Base-by-base conservation (phyloP, 2,888 invertebrate species). In the Aleiodes leptofemur region DNA sequence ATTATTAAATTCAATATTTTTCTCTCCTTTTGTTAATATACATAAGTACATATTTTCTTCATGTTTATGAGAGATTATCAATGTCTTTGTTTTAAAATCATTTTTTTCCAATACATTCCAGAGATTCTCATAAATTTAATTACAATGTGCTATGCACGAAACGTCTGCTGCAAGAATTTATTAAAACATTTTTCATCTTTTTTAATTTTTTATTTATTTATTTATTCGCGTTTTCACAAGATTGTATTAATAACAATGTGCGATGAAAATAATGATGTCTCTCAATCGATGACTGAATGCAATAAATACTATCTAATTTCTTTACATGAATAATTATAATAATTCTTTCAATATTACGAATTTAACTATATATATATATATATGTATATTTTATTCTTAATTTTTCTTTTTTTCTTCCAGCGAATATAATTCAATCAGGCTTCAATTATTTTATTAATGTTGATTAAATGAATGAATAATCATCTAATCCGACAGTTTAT, bases 281-380 rank as follows among this genome's bases (percentile, higher is more conserved):
- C 38, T 8, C 9, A 0, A 43, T 43, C 38, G 23, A 74, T 74
- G 57, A 59, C 7, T 16, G 51, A 23, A 51, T 59, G 43, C 43
- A 43, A 70, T 59, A 11, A 73, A 74, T 74, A 74, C 55, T 68
- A 29, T 69, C 68, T 69, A 69, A 50, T 61, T 34, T 59, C 34
- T 66, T 72, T 72, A 72, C 72, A 68, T 68, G 34, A 72, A 72
- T 66, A 76, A 74, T 69, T 72, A 66, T 76, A 73, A 69, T 69
- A 70, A 56, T 56, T 48, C 43, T 57, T 23, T 55, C 70, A 55
- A 53, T 53, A 56, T 61, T 31, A 61, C 56, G 38, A 51, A 61
- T 72, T 72, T 69, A n/a, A 69, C 55, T 31, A 14, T 38, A 59
- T 31, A 23, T 38, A 59, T 31, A 11, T 29, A 50, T n/a, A 23